phyloP scores from a whole-genome alignment of 2,797 vertebrate species.

The Scleropages formosus region DNA sequence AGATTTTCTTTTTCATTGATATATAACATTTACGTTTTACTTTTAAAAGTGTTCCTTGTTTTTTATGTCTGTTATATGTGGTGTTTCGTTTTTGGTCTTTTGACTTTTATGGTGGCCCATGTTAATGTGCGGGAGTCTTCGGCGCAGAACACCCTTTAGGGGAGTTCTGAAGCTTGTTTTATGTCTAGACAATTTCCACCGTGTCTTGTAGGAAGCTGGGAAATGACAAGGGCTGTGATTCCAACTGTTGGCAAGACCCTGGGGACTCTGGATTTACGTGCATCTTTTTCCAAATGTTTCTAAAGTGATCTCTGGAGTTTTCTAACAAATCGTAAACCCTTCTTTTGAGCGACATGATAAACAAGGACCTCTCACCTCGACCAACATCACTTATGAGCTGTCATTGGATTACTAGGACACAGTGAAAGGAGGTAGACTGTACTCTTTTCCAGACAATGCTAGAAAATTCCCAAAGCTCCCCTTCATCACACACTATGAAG shows the following conservation, averaged over 20 bases:
- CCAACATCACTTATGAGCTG: background rate
- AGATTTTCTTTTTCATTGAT: background rate
- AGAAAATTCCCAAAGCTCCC: background rate
- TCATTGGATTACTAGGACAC: background rate
- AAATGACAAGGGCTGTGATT: no score
- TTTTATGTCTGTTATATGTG: constrained; percentile 26
- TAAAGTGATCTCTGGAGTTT: constrained; percentile 5
- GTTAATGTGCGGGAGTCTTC: constrained; percentile 54
- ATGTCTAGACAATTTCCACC: background rate
- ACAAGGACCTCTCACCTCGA: constrained; percentile 5
- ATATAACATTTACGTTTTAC: background rate
- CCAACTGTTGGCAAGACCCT: no score
- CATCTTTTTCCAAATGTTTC: no score
- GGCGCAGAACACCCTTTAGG: constrained; percentile 33
- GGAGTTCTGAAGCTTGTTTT: constrained; percentile 25
- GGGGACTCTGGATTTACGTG: no score
- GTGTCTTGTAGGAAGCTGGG: no score
- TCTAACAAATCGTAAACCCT: constrained; percentile 19
- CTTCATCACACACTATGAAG: background rate
- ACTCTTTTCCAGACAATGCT: background rate
- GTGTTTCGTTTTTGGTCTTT: constrained; percentile 64
- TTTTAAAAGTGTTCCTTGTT: background rate
- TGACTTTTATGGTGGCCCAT: no score
- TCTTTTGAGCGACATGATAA: background rate
- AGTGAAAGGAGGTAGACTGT: background rate